Conservation (phyloP, 1,140 invertebrate genomes). For the Drosophila kikkawai region DNA sequence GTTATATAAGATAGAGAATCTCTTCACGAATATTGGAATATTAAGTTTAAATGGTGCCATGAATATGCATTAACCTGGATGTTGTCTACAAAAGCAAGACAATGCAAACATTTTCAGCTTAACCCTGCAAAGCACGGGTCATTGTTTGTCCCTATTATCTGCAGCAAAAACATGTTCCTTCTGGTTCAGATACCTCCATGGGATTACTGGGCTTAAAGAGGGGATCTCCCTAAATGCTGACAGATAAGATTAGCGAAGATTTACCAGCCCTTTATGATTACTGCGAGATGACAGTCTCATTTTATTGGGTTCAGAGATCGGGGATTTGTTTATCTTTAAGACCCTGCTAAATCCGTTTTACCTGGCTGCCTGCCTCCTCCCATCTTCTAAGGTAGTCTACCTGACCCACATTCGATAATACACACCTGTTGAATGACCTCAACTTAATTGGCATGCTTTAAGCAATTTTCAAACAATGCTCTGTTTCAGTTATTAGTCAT, state of each 20-base stretch:
- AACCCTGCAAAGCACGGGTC: conserved; percentile 7
- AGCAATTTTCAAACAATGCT: conserved; percentile 15
- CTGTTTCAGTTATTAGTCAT: conserved; percentile 25
- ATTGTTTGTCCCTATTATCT: conserved; percentile 14
- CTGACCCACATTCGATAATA: conserved; percentile 29
- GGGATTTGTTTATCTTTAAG: conserved; percentile 10
- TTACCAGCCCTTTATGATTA: conserved; percentile 7
- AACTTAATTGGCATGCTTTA: conserved; percentile 16
- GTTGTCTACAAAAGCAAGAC: background rate
- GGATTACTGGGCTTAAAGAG: conserved; percentile 9
- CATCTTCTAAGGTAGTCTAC: background rate
- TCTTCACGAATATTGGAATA: conserved; percentile 23
- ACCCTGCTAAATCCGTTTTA: background rate
- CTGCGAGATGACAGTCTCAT: background rate
- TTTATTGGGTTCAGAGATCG: conserved; percentile 20
- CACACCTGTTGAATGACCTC: conserved; percentile 43
- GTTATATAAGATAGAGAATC: conserved; percentile 24
- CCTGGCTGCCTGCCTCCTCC: background rate
- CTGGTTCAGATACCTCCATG: conserved; percentile 12
- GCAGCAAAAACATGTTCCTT: conserved; percentile 22
- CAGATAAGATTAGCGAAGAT: conserved; percentile 32
- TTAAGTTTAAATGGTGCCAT: conserved; percentile 16
- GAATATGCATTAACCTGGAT: background rate
- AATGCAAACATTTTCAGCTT: background rate
- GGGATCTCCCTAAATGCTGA: background rate